Evolutionary conservation across 2,797 vertebrate genomes (phyloP), one percentile per base, ranked within the genome.

Genomic region (Microctenopoma stevenorrisi): DNA sequence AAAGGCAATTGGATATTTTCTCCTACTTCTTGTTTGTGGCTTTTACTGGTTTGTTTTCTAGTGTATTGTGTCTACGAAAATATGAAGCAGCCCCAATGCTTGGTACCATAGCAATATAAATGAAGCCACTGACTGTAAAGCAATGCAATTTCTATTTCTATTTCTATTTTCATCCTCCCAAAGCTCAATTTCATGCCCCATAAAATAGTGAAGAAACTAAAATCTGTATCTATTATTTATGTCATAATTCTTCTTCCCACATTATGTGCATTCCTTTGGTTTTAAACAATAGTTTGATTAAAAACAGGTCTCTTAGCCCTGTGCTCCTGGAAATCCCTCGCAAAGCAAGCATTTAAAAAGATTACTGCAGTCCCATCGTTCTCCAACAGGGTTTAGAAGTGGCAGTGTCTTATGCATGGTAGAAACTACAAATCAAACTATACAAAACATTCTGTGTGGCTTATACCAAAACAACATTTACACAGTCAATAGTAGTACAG

Each of bases 111-210:
- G n/a, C 46, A 63, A 70, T 37, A 60, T 18, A 53, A 56, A 50
- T 50, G 35, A 50, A 55, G 38, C 22, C 25, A 30, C 66, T 57
- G 25, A 46, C 49, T 38, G 35, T 57, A 42, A 52, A 35, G 57
- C 28, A 70, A 48, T 38, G 33, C 5, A 12, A 49, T 55, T 56
- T 56, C 10, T 14, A 47, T 64, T 61, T 62, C 22, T 22, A 22
- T 22, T 22, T 22, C 22, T 22, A 22, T 22, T 57, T 72, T 50
- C 25, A 66, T 13, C 42, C 40, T 42, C 37, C 43, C 28, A 72
- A 53, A 77, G 25, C 47, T 43, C 68, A 37, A 77, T 79, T 70
- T 50, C 66, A 77, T 67, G 52, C 43, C 12, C 18, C n/a, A 47
- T 43, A 30, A 54, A 13, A 57, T 43, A 28, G 33, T 22, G 50